phyloP scores from a whole-genome alignment of 2,113 vertebrate genomes.

The Passer domesticus region DNA sequence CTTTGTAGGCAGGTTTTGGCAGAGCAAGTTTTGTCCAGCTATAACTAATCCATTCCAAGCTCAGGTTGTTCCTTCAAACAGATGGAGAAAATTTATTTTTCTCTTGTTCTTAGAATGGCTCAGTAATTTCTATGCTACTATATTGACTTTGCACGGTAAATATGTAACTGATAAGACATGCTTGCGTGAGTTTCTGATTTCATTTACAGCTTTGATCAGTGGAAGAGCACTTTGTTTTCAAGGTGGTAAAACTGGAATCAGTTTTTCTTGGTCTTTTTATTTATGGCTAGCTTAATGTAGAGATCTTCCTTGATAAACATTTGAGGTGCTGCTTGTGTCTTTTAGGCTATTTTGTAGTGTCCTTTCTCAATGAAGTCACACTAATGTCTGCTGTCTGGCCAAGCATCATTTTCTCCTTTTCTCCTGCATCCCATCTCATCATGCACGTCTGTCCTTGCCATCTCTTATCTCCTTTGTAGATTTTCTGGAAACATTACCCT shows the following conservation, averaged over 20 bases:
- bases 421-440: neutral
- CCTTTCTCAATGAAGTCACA: neutral
- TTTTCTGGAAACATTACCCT: neutral
- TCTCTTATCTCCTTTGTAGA: neutral
- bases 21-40: slow-evolving; percentile 7
- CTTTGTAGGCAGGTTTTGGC: neutral
- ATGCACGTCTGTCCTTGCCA: neutral
- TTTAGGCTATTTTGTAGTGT: neutral
- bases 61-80: neutral
- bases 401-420: neutral
- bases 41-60: neutral
- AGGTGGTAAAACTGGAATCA: neutral
- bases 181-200: neutral
- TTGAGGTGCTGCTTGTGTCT: neutral
- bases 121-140: neutral
- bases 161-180: neutral
- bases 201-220: neutral
- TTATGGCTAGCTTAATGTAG: neutral
- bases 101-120: neutral
- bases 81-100: neutral
- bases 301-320: neutral
- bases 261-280: neutral
- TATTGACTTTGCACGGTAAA: neutral
- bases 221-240: neutral
- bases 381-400: neutral